Evolutionary conservation across 2,797 vertebrate genomes (phyloP).

Genomic region (Xiphorhynchus erythropygius): DNA sequence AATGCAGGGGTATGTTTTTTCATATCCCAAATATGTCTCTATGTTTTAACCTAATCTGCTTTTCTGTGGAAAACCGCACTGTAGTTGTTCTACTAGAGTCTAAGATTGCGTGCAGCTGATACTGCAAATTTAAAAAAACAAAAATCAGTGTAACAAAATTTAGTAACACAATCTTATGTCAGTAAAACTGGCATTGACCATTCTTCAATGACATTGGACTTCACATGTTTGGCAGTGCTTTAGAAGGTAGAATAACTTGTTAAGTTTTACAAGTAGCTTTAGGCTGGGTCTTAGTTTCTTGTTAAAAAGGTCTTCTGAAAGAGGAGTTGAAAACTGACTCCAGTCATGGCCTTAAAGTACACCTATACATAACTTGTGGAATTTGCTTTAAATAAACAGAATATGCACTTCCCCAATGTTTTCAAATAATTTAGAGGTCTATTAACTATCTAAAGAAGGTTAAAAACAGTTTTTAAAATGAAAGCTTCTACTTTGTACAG

Average conservation of each 20-base stretch:
- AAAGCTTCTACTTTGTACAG: neutral
- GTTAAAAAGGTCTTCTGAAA: neutral
- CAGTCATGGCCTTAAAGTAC: neutral
- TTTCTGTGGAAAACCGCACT: neutral
- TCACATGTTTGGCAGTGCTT: neutral
- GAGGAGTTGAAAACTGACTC: neutral
- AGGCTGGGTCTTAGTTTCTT: neutral
- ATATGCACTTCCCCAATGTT: fast-evolving
- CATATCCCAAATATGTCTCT: neutral
- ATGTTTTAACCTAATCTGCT: neutral
- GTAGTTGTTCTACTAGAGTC: neutral
- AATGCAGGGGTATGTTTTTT: neutral
- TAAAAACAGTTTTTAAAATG: neutral
- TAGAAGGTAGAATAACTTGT: neutral
- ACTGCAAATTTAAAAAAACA: neutral
- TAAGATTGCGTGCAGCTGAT: neutral
- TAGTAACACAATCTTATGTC: neutral
- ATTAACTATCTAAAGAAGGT: neutral
- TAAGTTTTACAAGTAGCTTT: neutral
- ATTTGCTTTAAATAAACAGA: neutral
- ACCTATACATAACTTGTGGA: neutral
- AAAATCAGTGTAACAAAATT: neutral
- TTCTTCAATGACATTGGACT: neutral
- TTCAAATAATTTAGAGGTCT: neutral
- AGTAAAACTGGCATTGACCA: neutral